Conservation (phyloP, 2,888 invertebrate genomes). For the Hymenopus coronatus region DNA sequence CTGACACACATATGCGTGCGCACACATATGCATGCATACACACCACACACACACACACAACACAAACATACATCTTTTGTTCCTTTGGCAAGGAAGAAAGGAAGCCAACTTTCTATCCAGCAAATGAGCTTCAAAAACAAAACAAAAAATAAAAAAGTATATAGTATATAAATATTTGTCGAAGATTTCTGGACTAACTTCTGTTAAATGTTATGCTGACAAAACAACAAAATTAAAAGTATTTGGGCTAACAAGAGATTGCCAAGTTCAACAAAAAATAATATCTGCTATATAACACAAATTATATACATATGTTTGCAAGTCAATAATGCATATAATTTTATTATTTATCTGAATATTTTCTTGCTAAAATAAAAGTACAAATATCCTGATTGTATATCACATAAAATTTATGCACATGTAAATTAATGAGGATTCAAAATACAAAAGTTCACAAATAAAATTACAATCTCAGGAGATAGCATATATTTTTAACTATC, state of each 20-base stretch:
- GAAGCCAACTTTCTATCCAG: background rate
- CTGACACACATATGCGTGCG: background rate
- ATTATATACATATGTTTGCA: background rate
- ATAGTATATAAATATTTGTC: background rate
- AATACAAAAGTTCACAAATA: background rate
- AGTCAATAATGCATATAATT: background rate
- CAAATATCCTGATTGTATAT: background rate
- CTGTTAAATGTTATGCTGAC: background rate
- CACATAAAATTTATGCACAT: background rate
- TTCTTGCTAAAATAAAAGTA: background rate
- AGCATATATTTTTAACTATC: background rate
- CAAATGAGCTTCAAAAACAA: background rate
- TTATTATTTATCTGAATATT: background rate
- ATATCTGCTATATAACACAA: background rate
- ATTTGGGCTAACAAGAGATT: background rate
- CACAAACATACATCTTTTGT: background rate
- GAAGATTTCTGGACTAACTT: background rate
- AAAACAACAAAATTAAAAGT: background rate
- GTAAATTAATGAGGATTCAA: background rate
- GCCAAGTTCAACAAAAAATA: background rate
- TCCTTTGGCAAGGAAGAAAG: background rate
- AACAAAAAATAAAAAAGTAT: too few relatives aligned
- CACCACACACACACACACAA: too few relatives aligned
- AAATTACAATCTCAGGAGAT: background rate
- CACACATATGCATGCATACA: too few relatives aligned